These are phyloP conservation scores for Cnemophilus loriae DNA, from an alignment of 2,113 vertebrate genomes.

Conservation along the genomic window DNA sequence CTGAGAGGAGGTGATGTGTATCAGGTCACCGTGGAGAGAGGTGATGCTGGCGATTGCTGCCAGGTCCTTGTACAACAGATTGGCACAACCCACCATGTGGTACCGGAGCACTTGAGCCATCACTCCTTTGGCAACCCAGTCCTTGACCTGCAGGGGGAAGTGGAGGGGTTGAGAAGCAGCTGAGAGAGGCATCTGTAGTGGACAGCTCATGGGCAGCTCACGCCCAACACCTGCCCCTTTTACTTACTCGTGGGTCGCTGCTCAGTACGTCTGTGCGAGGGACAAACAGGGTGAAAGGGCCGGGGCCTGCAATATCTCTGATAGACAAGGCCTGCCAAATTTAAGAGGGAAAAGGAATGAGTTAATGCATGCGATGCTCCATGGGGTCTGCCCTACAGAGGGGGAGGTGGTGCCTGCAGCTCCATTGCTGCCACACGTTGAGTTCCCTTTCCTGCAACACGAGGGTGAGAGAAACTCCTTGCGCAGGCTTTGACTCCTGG, in stretches of 20 bases:
- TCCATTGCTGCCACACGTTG: rapidly evolving
- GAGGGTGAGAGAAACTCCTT: neutral
- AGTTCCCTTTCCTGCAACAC: neutral
- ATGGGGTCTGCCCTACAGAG: neutral
- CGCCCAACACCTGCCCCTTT: neutral
- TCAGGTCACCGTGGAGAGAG: conserved; percentile 79
- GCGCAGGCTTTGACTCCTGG: neutral
- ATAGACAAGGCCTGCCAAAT: conserved; percentile 68
- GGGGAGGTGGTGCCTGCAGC: neutral
- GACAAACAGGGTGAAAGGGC: conserved; percentile 87
- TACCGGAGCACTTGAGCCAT: conserved; percentile 77
- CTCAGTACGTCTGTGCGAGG: conserved; percentile 57
- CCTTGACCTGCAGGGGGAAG: conserved; percentile 59
- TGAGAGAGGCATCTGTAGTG: no score
- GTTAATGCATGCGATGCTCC: rapidly evolving
- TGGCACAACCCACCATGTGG: conserved; percentile 84
- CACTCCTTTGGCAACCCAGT: conserved; percentile 49
- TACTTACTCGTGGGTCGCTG: conserved; percentile 60
- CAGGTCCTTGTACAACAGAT: conserved; percentile 76
- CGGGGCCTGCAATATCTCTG: conserved; percentile 68
- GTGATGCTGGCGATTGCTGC: conserved; percentile 71
- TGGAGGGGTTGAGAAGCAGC: neutral
- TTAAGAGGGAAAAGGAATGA: neutral
- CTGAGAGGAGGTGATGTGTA: conserved; percentile 75
- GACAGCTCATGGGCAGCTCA: neutral